Evolutionary conservation across 1,140 invertebrate species (phyloP), one percentile per base, ranked within the genome.

Genomic region (Druon quercuslanigerum): DNA sequence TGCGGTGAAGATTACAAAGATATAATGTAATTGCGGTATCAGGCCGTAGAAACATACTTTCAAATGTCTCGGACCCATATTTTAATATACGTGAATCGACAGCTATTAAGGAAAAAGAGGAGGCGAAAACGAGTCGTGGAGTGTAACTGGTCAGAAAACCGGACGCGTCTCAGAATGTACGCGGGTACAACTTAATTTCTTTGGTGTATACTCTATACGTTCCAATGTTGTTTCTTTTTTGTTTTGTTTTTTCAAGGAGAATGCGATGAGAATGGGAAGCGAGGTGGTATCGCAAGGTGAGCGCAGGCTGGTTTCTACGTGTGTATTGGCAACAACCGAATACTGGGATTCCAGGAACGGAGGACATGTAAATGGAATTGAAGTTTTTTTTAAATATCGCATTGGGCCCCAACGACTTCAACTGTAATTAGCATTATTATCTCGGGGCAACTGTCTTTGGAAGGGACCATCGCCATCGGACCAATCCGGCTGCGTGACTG

Each of bases 351-450:
- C 84, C 74, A 75, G 76, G 85, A 86, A 86, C 75, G 72, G 76
- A 74, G 52, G 74, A 78, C 83, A 83, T 80, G 81, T 85, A 84
- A 86, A 86, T 86, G 81, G 77, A 85, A 82, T 83, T 75, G 82
- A 85, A 76, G 57, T 54, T 75, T 81, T 84, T 83, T 86, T 83
- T 82, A 82, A 85, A 85, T 85, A 83, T 85, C 78, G 50, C 75
- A 77, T 79, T 80, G 50, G 40, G 14, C 66, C 60, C 73, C 5
- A 46, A 66, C 75, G 76, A 83, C 76, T 76, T 83, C 79, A 51
- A 46, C 70, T 81, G 84, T 85, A 86, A 86, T 86, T 86, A 86
- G 84, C 84, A 86, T 86, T 83, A 84, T 85, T 86, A 86, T 86
- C 82, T 83, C 76, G 66, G 66, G 50, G 50, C 76, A 71, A 81